Evolutionary conservation across 2,888 invertebrate genomes (phyloP), one percentile per base, ranked within the genome.

Genomic region (Eupithecia subfuscata): DNA sequence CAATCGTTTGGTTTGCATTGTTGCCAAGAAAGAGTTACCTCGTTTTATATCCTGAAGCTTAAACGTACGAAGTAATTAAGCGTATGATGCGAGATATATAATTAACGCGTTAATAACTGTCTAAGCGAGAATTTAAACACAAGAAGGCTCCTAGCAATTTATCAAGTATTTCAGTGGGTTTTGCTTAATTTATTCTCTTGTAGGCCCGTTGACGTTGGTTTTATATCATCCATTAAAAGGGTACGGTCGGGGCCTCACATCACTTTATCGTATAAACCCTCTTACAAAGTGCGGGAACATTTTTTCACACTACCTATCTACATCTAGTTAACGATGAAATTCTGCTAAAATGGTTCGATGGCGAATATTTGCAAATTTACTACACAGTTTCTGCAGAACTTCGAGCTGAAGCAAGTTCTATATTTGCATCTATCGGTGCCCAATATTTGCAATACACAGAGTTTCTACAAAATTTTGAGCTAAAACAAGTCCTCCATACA

Each of bases 101-200:
- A 78, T 79, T 78, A 77, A 75, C 71, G 74, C 73, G 77, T 79
- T 78, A 79, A 78, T 82, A 80, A 79, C 71, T 70, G 63, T 73
- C 74, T 71, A 79, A 76, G 75, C 64, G 76, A 45, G 30, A 70
- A 74, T 80, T 85, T 84, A 87, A 87, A 84, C 85, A 86, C 85
- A 85, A 85, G 86, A 81, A 83, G 83, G 80, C 84, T 81, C 80
- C 82, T 83, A 84, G 85, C 85, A 87, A 90, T 90, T 90, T 87
- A 89, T 90, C 86, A 88, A 86, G 85, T 83, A 88, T 89, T 90
- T 88, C 84, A 83, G 85, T 85, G 86, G 86, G 86, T 86, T 86
- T 68, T 85, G 82, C 83, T 86, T 89, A 90, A 90, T 90, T 89
- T 89, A 89, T 90, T 87, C 88, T 81, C 86, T 85, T 88, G 87